A percentile compares a stretch with the other conserved stretches of the same genome.
Conservation (phyloP, 2,888 invertebrate species). For the Cenopis cana region DNA sequence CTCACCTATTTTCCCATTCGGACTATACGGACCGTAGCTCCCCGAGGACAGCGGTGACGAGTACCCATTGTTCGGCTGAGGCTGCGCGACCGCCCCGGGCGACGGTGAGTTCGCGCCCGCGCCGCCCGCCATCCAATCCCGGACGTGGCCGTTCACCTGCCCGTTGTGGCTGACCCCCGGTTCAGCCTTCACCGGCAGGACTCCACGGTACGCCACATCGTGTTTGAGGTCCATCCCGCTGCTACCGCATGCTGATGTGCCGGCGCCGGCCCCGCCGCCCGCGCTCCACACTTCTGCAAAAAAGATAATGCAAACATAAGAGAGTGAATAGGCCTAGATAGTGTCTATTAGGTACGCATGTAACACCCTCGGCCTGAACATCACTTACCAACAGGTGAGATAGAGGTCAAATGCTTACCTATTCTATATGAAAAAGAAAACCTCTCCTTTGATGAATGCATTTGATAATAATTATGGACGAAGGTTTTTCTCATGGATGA, state of each 20-base stretch:
- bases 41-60: constrained; percentile 94
- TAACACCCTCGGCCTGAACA: too few relatives aligned
- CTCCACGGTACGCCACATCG: constrained; percentile 86
- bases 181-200: constrained; percentile 81
- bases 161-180: constrained; percentile 83
- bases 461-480: too few relatives aligned
- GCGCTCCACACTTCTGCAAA: constrained; percentile 81
- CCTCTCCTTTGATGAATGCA: too few relatives aligned
- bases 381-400: too few relatives aligned
- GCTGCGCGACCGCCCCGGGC: constrained; percentile 87
- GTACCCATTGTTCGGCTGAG: constrained; percentile 90
- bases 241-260: constrained; percentile 84
- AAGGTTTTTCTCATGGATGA: too few relatives aligned
- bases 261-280: constrained; percentile 81
- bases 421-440: too few relatives aligned
- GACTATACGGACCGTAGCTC: constrained; percentile 96
- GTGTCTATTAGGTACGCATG: too few relatives aligned
- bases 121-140: constrained; percentile 83
- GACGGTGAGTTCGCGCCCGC: constrained; percentile 85
- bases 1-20: constrained; percentile 95
- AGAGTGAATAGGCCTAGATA: too few relatives aligned
- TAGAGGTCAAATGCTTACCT: too few relatives aligned
- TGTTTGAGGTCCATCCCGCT: constrained; percentile 87
- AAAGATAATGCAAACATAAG: not conserved
- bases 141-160: constrained; percentile 78